Evolutionary conservation across 2,888 invertebrate genomes (phyloP).

Genomic region (Philaethria dido): DNA sequence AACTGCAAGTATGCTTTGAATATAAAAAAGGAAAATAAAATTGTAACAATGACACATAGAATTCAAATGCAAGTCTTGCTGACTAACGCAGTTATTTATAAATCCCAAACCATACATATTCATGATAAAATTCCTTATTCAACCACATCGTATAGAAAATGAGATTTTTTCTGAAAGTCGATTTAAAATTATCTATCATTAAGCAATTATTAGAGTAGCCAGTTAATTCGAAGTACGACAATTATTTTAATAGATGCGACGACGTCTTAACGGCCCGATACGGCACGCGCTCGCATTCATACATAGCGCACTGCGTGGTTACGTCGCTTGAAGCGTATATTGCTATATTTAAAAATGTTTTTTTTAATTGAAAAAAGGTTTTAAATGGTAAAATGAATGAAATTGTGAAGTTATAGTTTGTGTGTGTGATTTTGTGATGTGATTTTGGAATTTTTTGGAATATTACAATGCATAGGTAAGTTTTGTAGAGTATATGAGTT

Average conservation of each 20-base stretch:
- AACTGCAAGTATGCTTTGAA: neutral
- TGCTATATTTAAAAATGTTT: conserved; percentile 27
- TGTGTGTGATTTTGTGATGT: conserved; percentile 5
- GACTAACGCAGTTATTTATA: conserved; percentile 22
- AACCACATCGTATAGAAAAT: neutral
- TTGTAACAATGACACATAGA: conserved; percentile 14
- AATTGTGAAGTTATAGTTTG: conserved; percentile 5
- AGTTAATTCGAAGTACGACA: conserved; percentile 15
- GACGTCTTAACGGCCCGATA: conserved; percentile 39
- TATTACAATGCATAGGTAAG: conserved; percentile 19
- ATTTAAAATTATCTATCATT: conserved; percentile 14
- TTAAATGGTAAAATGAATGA: neutral
- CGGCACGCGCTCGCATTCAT: conserved; percentile 44
- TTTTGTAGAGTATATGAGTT: neutral
- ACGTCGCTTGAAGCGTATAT: conserved; percentile 28
- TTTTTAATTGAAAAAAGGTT: conserved; percentile 6
- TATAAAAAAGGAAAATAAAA: conserved; percentile 7
- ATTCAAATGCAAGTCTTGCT: conserved; percentile 7
- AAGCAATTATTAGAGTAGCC: conserved; percentile 21
- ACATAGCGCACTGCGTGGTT: conserved; percentile 31
- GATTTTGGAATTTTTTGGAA: neutral
- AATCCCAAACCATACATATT: conserved; percentile 11
- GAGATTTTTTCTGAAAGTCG: conserved; percentile 9
- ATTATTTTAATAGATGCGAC: conserved; percentile 31
- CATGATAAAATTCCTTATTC: neutral